Conservation (phyloP, 2,113 vertebrate species). For the Poecilia latipinna region DNA sequence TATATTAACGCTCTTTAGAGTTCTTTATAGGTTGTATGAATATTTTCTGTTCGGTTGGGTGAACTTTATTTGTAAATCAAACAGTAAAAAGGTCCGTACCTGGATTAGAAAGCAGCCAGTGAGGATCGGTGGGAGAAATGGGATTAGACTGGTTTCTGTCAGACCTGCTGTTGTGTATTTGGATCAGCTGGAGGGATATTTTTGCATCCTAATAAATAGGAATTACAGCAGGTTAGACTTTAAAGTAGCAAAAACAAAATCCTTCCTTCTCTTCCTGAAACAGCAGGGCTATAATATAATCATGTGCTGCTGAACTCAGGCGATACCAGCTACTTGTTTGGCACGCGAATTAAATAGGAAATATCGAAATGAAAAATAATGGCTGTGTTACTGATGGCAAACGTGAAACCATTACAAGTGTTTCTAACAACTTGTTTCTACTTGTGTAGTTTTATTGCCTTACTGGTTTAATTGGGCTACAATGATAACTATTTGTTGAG, state of each 20-base stretch:
- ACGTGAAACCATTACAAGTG: neutral
- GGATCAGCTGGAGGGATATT: neutral
- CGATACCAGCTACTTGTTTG: neutral
- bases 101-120: neutral
- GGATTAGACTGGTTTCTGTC: neutral
- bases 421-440: neutral
- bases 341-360: neutral
- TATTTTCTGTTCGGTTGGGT: neutral
- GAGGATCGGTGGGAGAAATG: neutral
- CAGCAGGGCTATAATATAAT: neutral
- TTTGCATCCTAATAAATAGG: neutral
- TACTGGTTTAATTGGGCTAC: neutral
- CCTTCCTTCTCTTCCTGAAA: neutral
- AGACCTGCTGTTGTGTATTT: neutral
- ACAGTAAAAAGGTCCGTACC: neutral
- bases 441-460: neutral
- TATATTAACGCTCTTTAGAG: neutral
- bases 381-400: neutral
- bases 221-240: neutral
- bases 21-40: neutral
- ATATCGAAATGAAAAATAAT: neutral
- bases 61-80: neutral
- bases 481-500: neutral
- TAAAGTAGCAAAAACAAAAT: neutral
- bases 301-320: too few relatives aligned